Conservation (phyloP, 2,888 invertebrate species). For the Poecilus cupreus region DNA sequence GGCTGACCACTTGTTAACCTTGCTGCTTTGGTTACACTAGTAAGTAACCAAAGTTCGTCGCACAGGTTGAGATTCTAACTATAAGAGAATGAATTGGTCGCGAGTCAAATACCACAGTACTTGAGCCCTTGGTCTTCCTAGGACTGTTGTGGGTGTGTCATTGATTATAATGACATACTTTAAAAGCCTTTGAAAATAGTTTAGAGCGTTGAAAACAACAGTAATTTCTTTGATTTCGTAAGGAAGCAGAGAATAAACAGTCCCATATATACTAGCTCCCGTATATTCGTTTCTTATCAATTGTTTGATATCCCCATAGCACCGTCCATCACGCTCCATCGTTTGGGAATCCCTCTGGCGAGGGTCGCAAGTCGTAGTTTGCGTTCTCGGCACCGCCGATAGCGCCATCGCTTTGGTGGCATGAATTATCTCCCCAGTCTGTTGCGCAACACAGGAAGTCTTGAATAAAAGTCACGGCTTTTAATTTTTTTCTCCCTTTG, state of each 20-base stretch:
- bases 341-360: not conserved
- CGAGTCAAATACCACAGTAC: too few relatives aligned
- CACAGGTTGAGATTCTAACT: too few relatives aligned
- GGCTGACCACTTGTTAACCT: too few relatives aligned
- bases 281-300: constrained; percentile 23
- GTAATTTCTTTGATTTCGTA: not conserved
- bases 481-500: constrained; percentile 52
- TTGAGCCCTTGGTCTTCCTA: too few relatives aligned
- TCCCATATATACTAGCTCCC: not conserved
- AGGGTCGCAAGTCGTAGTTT: constrained; percentile 30
- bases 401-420: constrained; percentile 11
- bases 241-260: not conserved
- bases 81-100: too few relatives aligned
- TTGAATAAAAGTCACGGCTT: constrained; percentile 53
- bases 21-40: too few relatives aligned
- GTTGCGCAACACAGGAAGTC: constrained; percentile 31
- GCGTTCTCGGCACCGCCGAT: constrained; percentile 3
- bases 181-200: too few relatives aligned
- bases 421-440: constrained; percentile 39
- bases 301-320: constrained; percentile 14
- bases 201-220: not conserved
- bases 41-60: too few relatives aligned
- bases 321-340: constrained; percentile 3
- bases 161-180: too few relatives aligned
- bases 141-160: too few relatives aligned